A percentile compares a stretch with the other conserved stretches of the same genome.
phyloP scores from a whole-genome alignment of 2,888 invertebrate species.

The Oegoconia quadripuncta region DNA sequence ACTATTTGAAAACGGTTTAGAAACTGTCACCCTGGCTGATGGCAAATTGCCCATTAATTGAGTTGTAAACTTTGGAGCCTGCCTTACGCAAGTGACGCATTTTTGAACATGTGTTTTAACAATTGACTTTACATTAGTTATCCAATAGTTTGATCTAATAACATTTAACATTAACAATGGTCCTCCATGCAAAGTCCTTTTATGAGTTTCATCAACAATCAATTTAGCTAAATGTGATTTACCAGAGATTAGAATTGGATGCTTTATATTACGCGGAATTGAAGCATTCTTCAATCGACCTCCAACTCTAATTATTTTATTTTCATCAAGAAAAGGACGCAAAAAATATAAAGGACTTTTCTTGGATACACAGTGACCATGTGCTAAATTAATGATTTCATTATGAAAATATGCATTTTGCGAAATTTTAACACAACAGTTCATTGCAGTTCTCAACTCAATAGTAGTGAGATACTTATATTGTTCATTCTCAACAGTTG shows the following conservation, averaged over 20 bases:
- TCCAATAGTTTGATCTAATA: constrained; percentile 15
- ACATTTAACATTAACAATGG: constrained; percentile 17
- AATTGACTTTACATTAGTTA: constrained; percentile 8
- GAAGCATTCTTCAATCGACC: not conserved
- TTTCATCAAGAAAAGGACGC: not conserved
- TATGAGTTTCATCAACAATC: constrained; percentile 16
- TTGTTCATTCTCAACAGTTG: too few species aligned
- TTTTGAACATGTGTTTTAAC: constrained; percentile 4
- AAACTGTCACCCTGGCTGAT: not conserved
- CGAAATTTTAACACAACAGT: constrained; percentile 3
- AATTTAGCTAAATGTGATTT: constrained; percentile 11
- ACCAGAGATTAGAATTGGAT: constrained; percentile 15
- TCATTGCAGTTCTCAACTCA: constrained; percentile 5
- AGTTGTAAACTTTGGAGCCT: not conserved
- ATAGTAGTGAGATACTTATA: not conserved
- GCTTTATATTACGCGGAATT: constrained; percentile 5
- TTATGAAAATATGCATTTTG: constrained; percentile 1
- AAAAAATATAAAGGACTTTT: constrained; percentile 4
- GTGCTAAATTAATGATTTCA: constrained; percentile 3
- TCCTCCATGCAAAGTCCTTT: constrained; percentile 22
- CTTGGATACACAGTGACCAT: too few species aligned
- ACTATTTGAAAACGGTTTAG: constrained; percentile 1
- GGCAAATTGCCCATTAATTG: constrained; percentile 12
- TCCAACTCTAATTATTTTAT: too few species aligned
- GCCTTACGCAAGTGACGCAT: constrained; percentile 7